These are phyloP conservation scores for Scolopax bukidnonensis DNA, from an alignment of 2,797 vertebrate genomes.

Conservation along the genomic window DNA sequence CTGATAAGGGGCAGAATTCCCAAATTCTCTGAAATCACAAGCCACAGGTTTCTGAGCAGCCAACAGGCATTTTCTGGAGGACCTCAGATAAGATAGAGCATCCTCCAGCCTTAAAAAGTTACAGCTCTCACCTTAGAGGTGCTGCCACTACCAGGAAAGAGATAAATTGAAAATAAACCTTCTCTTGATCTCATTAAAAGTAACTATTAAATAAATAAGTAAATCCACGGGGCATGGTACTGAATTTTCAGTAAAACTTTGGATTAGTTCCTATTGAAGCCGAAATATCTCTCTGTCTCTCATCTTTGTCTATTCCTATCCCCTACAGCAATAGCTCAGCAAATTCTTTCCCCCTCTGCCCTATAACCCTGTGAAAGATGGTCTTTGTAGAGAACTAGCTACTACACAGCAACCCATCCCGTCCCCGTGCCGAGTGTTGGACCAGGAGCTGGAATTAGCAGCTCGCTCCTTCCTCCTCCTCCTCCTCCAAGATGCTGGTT, in stretches of 20 bases:
- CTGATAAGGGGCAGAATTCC: not conserved
- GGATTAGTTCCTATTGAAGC: slow-evolving; percentile 54
- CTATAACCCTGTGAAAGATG: slow-evolving; percentile 47
- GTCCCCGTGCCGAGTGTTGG: not conserved
- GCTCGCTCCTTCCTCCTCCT: not conserved
- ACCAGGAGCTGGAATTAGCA: not conserved
- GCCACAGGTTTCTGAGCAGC: not conserved
- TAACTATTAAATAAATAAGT: not conserved
- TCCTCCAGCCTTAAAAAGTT: not conserved
- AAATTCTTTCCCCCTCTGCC: slow-evolving; percentile 60
- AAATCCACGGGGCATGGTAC: not conserved
- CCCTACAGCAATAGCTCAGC: slow-evolving; percentile 51
- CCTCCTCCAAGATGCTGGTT: not conserved
- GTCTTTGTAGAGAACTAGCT: slow-evolving; percentile 15
- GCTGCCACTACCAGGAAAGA: not conserved
- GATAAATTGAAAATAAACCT: not conserved
- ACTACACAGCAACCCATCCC: not conserved
- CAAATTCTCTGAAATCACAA: not conserved
- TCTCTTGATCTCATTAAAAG: not conserved
- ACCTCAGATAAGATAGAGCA: not conserved
- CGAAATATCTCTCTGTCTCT: slow-evolving; percentile 47
- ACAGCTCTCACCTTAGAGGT: not conserved
- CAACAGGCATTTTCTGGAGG: not conserved
- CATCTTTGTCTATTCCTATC: slow-evolving; percentile 57
- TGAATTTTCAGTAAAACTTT: slow-evolving; percentile 47